phyloP scores from a whole-genome alignment of 2,797 vertebrate species.

The Anisognathus igniventris region DNA sequence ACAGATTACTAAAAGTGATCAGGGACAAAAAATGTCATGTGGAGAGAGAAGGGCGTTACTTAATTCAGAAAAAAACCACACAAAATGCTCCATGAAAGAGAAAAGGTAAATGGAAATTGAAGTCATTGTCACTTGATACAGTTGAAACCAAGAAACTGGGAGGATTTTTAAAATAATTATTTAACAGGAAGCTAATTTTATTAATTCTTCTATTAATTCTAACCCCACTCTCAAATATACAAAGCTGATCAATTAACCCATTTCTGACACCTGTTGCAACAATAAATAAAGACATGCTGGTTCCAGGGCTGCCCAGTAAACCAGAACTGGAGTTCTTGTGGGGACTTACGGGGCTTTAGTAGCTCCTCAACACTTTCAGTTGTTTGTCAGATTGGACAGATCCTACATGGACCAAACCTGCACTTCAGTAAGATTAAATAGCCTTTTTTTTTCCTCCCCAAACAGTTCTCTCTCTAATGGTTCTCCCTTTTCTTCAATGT shows the following conservation, averaged over 20 bases:
- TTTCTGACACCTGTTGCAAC: neutral
- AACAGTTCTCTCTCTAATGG: neutral
- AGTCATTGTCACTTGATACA: neutral
- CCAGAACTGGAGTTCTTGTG: neutral
- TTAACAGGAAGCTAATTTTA: neutral
- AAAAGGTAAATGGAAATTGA: neutral
- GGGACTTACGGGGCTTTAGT: neutral
- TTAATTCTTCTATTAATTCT: neutral
- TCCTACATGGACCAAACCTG: neutral
- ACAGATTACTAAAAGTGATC: neutral
- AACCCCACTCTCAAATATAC: neutral
- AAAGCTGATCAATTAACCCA: neutral
- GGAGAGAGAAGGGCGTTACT: neutral
- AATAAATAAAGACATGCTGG: neutral
- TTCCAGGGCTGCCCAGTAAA: neutral
- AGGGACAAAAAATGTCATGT: neutral
- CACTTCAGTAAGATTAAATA: neutral
- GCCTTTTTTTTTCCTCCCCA: neutral
- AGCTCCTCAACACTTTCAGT: neutral
- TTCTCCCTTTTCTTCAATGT: neutral
- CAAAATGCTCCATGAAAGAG: neutral
- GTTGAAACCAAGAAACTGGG: neutral
- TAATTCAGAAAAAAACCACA: neutral
- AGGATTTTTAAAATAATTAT: neutral
- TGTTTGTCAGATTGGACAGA: neutral